Base-by-base conservation (phyloP, 2,888 invertebrate species). In the Linnaemya vulpina region DNA sequence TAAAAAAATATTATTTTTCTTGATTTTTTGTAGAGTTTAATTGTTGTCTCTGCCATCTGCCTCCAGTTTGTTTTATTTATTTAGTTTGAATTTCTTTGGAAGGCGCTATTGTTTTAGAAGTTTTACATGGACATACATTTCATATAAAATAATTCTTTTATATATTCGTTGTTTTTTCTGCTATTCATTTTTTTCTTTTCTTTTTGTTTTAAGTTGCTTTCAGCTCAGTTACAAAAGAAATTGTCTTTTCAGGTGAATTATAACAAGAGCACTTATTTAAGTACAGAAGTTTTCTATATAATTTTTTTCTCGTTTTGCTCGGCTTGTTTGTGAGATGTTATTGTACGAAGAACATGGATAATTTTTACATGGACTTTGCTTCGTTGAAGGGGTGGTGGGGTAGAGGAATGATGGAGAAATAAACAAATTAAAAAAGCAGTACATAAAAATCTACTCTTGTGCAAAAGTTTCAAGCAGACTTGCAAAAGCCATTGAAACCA, bases 221-320 rank as follows among this genome's bases (percentile, higher is more conserved):
- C 65, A 75, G 81, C 77, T 75, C 63, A 82, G 78, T 71, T 85
- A 85, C 85, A 85, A 85, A 85, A 85, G 76, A 85, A 81, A 85
- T 85, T 85, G 85, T 85, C 81, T 82, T 85, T 85, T 85, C 85
- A 85, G 81, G 85, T 85, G 81, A 85, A 85, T 85, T 85, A 85
- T 85, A 75, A 75, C 78, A 82, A 85, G 85, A 74, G 85, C 73
- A 82, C 85, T 85, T 85, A 65, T 85, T 78, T 82, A 85, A 82
- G 85, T 82, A 75, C 63, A 77, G 77, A 68, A 78, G 49, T 70
- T 73, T 80, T 81, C 9, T 40, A 7, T 11, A 35, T 35, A 35
- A 7, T 58, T 79, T 17, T 65, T 38, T 22, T 53, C 13, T 46
- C 13, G n/a, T 7, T 22, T n/a, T 51, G 25, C 7, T 5, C 2